These are phyloP conservation scores for Melitaea athalia DNA, from an alignment of 2,888 invertebrate species.

Conservation along the genomic window DNA sequence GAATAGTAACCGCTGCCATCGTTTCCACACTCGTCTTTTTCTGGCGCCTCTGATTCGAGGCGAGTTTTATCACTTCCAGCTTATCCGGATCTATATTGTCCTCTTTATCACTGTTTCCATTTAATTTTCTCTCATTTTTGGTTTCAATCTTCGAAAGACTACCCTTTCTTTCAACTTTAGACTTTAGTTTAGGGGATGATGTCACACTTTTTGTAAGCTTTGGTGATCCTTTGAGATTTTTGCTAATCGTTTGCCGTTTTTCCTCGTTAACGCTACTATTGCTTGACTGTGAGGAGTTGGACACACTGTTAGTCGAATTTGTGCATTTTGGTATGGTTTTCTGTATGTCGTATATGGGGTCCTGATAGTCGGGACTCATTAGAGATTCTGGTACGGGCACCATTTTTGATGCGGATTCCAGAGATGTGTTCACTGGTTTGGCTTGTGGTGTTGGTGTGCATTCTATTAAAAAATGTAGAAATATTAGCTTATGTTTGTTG, in stretches of 20 bases:
- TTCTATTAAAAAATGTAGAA: not conserved
- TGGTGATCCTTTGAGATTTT: constrained; percentile 67
- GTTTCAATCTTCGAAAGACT: constrained; percentile 59
- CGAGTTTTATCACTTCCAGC: constrained; percentile 64
- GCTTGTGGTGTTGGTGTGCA: constrained; percentile 21
- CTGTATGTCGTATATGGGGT: constrained; percentile 76
- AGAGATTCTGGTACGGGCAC: constrained; percentile 93
- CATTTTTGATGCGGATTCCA: constrained; percentile 92
- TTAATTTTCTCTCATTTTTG: constrained; percentile 60
- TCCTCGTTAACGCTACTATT: constrained; percentile 68
- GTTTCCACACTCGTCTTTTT: constrained; percentile 69
- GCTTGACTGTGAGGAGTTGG: constrained; percentile 63
- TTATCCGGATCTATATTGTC: constrained; percentile 60
- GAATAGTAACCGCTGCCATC: constrained; percentile 89
- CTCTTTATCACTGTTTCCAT: constrained; percentile 57
- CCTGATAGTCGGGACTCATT: constrained; percentile 91
- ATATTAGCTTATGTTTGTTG: not conserved
- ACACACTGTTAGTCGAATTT: constrained; percentile 49
- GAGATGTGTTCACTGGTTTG: constrained; percentile 78
- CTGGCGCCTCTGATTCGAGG: constrained; percentile 70
- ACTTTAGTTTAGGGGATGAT: constrained; percentile 72
- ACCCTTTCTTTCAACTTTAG: constrained; percentile 72
- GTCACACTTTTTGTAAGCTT: constrained; percentile 74
- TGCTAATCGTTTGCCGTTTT: constrained; percentile 48
- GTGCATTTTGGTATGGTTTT: constrained; percentile 61